phyloP scores from a whole-genome alignment of 2,797 vertebrate species.

The Jordanella pulchra region DNA sequence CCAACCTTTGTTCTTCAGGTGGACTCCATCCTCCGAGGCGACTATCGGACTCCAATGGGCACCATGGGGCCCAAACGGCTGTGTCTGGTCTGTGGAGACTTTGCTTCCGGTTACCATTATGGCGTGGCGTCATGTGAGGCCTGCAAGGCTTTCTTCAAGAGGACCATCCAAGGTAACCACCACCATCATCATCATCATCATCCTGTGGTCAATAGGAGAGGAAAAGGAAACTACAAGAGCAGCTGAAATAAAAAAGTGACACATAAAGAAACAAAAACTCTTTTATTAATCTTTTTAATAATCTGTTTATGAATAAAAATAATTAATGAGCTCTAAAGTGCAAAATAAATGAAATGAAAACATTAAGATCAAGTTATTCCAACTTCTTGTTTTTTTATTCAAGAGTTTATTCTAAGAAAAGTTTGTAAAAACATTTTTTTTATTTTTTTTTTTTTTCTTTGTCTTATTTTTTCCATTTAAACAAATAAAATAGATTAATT shows the following conservation, averaged over 20 bases:
- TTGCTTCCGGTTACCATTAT: slow-evolving; percentile 81
- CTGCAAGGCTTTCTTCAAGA: slow-evolving; percentile 84
- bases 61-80: slow-evolving; percentile 63
- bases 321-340: too few species aligned
- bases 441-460: not conserved
- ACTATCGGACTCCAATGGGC: slow-evolving; percentile 42
- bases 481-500: not conserved
- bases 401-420: not conserved
- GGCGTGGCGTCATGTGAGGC: slow-evolving; percentile 78
- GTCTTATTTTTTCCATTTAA: too few species aligned
- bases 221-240: too few species aligned
- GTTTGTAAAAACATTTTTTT: too few species aligned
- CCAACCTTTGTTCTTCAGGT: slow-evolving; percentile 30
- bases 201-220: too few species aligned
- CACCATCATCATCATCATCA: not conserved
- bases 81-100: slow-evolving; percentile 82
- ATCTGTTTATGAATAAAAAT: too few species aligned
- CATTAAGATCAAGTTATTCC: too few species aligned
- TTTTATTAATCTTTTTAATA: too few species aligned
- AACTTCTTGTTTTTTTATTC: too few species aligned
- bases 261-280: too few species aligned
- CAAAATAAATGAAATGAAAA: too few species aligned
- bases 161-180: slow-evolving; percentile 79
- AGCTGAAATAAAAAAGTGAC: too few species aligned
- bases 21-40: slow-evolving; percentile 59